phyloP scores from a whole-genome alignment of 2,888 invertebrate genomes.

The Synergus laeviventris region DNA sequence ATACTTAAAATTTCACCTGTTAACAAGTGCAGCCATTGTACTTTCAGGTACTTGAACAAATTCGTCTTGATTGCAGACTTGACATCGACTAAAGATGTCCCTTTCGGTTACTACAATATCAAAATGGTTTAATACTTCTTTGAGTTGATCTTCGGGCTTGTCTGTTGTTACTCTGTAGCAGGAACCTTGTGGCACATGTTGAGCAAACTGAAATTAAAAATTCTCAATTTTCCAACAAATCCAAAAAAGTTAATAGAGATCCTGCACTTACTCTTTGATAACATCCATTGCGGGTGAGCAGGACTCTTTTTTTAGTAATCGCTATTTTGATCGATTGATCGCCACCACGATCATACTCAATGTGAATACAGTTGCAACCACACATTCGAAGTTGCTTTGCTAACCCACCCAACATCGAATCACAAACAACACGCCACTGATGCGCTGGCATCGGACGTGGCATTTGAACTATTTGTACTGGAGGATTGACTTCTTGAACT shows the following conservation, averaged over 20 bases:
- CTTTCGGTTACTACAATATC: slow-evolving; percentile 81
- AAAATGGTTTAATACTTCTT: slow-evolving; percentile 82
- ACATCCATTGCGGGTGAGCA: slow-evolving; percentile 78
- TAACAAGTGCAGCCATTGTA: slow-evolving; percentile 72
- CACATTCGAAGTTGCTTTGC: slow-evolving; percentile 81
- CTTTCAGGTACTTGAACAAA: slow-evolving; percentile 75
- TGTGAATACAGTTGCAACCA: slow-evolving; percentile 80
- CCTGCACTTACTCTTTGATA: slow-evolving; percentile 73
- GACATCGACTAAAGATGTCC: slow-evolving; percentile 85
- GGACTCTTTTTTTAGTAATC: slow-evolving; percentile 77
- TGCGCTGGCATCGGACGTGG: slow-evolving; percentile 56
- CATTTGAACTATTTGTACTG: too few species aligned
- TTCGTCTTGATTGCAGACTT: slow-evolving; percentile 77
- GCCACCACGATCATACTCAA: slow-evolving; percentile 77
- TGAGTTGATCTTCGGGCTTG: slow-evolving; percentile 80
- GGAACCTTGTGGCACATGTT: slow-evolving; percentile 78
- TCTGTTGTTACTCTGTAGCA: slow-evolving; percentile 80
- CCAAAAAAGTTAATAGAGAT: background rate
- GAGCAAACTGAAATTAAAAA: slow-evolving; percentile 63
- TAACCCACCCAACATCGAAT: slow-evolving; percentile 80
- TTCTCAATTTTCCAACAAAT: background rate
- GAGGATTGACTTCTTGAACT: slow-evolving; percentile 1
- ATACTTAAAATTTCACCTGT: slow-evolving; percentile 52
- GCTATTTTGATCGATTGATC: slow-evolving; percentile 78
- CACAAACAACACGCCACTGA: slow-evolving; percentile 78